Evolutionary conservation across 2,113 vertebrate species (phyloP).

Genomic region (Egretta garzetta): DNA sequence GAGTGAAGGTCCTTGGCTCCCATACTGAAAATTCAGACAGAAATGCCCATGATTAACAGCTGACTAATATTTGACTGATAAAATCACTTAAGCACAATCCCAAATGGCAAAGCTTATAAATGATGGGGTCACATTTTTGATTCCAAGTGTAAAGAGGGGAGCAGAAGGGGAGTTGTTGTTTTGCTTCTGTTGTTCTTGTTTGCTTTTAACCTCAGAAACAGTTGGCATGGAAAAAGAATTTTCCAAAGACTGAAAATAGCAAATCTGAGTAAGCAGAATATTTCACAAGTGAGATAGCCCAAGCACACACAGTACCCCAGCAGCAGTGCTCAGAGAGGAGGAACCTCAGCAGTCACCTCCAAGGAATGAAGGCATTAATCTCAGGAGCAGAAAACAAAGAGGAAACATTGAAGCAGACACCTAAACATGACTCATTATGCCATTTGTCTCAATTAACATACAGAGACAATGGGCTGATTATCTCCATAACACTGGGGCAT

Average conservation of each 20-base stretch:
- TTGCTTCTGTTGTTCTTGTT: background rate
- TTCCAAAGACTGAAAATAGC: conserved; percentile 26
- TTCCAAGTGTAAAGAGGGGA: background rate
- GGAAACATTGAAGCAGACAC: conserved; percentile 7
- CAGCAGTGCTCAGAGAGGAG: background rate
- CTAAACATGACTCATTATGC: conserved; percentile 40
- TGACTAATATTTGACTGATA: background rate
- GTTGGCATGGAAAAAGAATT: background rate
- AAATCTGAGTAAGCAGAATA: conserved; percentile 31
- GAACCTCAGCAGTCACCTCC: background rate
- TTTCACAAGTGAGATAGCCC: conserved; percentile 15
- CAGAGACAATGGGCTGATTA: conserved; percentile 42
- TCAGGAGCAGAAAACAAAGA: background rate
- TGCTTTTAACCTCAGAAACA: conserved; percentile 25
- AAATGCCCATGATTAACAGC: background rate
- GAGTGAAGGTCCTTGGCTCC: background rate
- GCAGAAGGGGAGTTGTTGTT: background rate
- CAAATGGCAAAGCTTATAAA: background rate
- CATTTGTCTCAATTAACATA: conserved; percentile 49
- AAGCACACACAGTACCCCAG: background rate
- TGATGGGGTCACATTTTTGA: background rate
- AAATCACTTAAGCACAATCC: background rate
- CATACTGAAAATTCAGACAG: background rate
- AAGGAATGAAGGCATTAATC: conserved; percentile 5
- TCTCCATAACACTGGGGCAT: background rate